Conservation (phyloP, 2,113 vertebrate species). For the Catharus bicknelli region DNA sequence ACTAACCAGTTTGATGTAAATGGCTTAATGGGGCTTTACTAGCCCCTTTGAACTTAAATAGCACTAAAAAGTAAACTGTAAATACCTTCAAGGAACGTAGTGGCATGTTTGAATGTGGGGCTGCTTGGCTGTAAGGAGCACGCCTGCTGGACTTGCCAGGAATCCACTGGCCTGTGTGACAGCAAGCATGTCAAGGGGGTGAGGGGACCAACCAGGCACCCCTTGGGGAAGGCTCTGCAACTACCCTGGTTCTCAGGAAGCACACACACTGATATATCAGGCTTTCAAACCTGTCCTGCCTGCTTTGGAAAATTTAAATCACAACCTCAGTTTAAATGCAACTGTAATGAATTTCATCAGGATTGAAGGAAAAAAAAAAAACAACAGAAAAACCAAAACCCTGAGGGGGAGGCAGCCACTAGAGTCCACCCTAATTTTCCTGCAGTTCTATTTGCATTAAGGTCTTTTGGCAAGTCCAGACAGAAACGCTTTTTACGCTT, state of each 20-base stretch:
- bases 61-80: slow-evolving; percentile 67
- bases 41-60: slow-evolving; percentile 62
- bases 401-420: slow-evolving; percentile 22
- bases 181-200: neutral
- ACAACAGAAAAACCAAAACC: neutral
- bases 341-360: slow-evolving; percentile 46
- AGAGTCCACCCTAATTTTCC: slow-evolving; percentile 53
- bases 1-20: slow-evolving; percentile 68
- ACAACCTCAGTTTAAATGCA: slow-evolving; percentile 27
- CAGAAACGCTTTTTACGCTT: slow-evolving; percentile 13
- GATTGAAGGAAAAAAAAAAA: neutral
- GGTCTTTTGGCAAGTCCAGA: slow-evolving; percentile 48
- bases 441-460: slow-evolving; percentile 37
- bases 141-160: slow-evolving; percentile 31
- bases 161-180: slow-evolving; percentile 19
- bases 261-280: neutral
- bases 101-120: slow-evolving; percentile 20
- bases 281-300: slow-evolving; percentile 54
- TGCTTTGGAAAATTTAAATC: slow-evolving; percentile 58
- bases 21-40: slow-evolving; percentile 65
- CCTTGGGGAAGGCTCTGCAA: neutral
- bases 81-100: slow-evolving; percentile 64
- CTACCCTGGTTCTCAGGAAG: slow-evolving; percentile 3
- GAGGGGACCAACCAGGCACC: neutral
- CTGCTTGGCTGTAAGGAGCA: slow-evolving; percentile 3